These are phyloP conservation scores for Epistrophella euchroma DNA, from an alignment of 2,888 invertebrate genomes.

Conservation along the genomic window DNA sequence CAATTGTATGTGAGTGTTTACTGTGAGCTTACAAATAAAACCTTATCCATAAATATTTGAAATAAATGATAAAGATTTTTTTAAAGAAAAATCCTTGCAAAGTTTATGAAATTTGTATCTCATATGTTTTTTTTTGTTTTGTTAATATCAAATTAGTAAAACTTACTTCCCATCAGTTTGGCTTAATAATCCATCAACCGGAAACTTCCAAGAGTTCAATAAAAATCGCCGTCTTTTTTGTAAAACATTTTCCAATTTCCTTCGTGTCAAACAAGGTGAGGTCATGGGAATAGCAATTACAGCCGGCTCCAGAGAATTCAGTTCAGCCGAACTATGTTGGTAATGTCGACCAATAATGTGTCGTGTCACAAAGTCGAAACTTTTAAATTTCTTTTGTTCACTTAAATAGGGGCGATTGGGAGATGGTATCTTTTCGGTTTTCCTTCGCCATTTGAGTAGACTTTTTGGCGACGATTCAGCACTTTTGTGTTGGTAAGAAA, in stretches of 20 bases:
- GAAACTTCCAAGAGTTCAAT: slow-evolving; percentile 50
- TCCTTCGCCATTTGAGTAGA: slow-evolving; percentile 60
- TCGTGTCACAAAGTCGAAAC: slow-evolving; percentile 67
- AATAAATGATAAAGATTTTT: no score
- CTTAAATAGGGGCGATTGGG: slow-evolving; percentile 43
- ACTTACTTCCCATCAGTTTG: slow-evolving; percentile 45
- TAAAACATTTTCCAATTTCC: slow-evolving; percentile 55
- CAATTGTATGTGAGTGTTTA: no score
- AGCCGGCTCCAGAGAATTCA: slow-evolving; percentile 28
- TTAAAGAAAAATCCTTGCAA: no score
- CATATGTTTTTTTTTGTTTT: not conserved
- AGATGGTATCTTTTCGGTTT: slow-evolving; percentile 48
- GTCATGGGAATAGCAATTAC: slow-evolving; percentile 23
- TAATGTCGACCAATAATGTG: slow-evolving; percentile 77
- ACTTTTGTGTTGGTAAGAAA: slow-evolving; percentile 36
- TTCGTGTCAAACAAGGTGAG: slow-evolving; percentile 48
- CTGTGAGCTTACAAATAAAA: no score
- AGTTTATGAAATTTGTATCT: not conserved
- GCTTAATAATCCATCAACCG: slow-evolving; percentile 29
- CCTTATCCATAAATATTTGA: no score
- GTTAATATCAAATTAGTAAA: not conserved
- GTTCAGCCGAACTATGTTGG: slow-evolving; percentile 74
- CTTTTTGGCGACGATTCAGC: slow-evolving; percentile 56
- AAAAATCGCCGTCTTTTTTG: slow-evolving; percentile 58
- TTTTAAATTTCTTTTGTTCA: slow-evolving; percentile 62